phyloP scores from a whole-genome alignment of 2,113 vertebrate genomes.

The Cyprinodon variegatus region DNA sequence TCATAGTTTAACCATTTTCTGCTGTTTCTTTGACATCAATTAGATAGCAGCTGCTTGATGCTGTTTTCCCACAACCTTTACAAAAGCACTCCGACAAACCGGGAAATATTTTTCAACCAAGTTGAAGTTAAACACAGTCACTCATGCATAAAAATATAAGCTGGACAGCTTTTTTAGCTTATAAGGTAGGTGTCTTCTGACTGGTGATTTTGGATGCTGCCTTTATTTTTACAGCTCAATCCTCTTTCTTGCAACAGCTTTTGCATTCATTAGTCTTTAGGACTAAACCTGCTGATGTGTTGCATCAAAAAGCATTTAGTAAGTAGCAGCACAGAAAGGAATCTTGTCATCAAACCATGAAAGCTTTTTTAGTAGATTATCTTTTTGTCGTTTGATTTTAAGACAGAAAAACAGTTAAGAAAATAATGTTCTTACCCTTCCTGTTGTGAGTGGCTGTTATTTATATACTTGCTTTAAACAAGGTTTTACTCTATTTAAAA shows the following conservation, averaged over 20 bases:
- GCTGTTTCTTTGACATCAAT: slow-evolving; percentile 4
- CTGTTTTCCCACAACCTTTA: slow-evolving; percentile 6
- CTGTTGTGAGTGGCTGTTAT: too few relatives aligned
- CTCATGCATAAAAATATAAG: not conserved
- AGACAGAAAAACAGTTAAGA: not conserved
- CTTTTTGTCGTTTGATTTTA: too few relatives aligned
- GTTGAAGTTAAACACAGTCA: not conserved
- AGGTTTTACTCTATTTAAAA: not conserved
- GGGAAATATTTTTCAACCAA: not conserved
- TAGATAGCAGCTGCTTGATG: not conserved
- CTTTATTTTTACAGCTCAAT: not conserved
- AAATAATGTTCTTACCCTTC: not conserved
- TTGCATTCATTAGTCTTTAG: too few relatives aligned
- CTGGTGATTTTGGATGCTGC: not conserved
- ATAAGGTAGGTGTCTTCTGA: not conserved
- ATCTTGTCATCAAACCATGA: not conserved
- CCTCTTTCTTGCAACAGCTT: not conserved
- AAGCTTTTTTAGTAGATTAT: not conserved
- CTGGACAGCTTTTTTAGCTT: not conserved
- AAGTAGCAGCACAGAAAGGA: not conserved
- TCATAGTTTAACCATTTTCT: slow-evolving; percentile 20
- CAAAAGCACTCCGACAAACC: not conserved
- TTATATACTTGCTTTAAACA: not conserved
- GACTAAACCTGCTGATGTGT: not conserved
- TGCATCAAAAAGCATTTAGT: not conserved